Base-by-base conservation (phyloP, 2,113 vertebrate genomes). In the Muscicapa adusta region DNA sequence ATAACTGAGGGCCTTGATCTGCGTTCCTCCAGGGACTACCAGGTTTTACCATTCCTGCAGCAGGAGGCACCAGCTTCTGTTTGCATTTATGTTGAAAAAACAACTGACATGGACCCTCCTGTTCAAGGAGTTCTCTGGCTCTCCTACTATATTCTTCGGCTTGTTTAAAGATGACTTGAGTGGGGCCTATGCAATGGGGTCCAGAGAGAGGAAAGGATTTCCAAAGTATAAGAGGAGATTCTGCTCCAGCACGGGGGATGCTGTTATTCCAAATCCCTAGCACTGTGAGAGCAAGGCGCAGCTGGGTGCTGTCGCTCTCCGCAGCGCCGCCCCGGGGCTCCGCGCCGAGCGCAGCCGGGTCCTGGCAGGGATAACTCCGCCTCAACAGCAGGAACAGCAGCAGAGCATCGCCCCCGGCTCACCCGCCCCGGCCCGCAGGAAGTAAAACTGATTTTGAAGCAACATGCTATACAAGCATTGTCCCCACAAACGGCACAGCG, bases 361-460 rank as follows among this genome's bases (percentile, higher is more conserved):
- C 15, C 76, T 29, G 5, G 15, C 34, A 3, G 11, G 42, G 31
- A 40, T 1, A 18, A 7, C 23, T 7, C 65, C 12, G 24, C 2
- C 9, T 2, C 1, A 31, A 1, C 33, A 2, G 34, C 16, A 5
- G 56, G 3, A 28, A 2, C 36, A 36, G 13, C 9, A 5, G 42
- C 36, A 5, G 8, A 26, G 14, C 38, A 5, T 18, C 61, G 19
- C 12, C 6, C 34, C 33, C 5, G 33, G 34, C 6, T 9, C 26
- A 18, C 29, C 8, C 4, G 4, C 5, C 8, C 4, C 1, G 31
- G 5, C 18, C 47, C 1, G 0, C 54, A 2, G 2, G 42, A 38
- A 53, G 53, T 1, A 24, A 65, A 63, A n/a, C 14, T 38, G 26
- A 18, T 22, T 20, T 8, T 38, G 48, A 43, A 53, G n/a, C 3